Conservation (phyloP, 1,140 invertebrate species). For the Apis dorsata region DNA sequence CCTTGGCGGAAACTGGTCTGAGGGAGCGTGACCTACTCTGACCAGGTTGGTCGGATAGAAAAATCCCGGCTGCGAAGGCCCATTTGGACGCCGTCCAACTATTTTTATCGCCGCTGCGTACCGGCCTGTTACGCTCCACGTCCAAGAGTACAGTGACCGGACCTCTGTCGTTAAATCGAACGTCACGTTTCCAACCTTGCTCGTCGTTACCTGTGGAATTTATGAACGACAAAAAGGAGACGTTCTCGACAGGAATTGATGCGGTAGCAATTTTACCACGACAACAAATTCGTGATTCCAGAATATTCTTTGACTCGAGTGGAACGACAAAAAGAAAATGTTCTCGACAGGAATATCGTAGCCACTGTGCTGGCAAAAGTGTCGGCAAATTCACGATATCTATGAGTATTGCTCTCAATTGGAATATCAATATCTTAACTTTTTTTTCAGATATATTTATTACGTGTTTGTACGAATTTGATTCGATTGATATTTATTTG, state of each 20-base stretch:
- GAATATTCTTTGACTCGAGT: too few relatives aligned
- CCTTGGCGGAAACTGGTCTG: constrained; percentile 26
- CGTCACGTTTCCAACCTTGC: constrained; percentile 36
- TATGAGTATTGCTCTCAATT: too few relatives aligned
- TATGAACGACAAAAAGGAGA: constrained; percentile 12
- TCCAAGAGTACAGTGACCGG: constrained; percentile 42
- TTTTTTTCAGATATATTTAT: too few relatives aligned
- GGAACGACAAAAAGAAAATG: not conserved
- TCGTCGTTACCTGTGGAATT: constrained; percentile 47
- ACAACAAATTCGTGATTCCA: too few relatives aligned
- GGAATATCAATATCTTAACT: too few relatives aligned
- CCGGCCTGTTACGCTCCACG: constrained; percentile 42
- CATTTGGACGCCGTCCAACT: constrained; percentile 62
- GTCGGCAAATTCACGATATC: too few relatives aligned
- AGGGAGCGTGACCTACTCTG: constrained; percentile 51
- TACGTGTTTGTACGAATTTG: too few relatives aligned
- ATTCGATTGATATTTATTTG: too few relatives aligned
- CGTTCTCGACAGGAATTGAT: not conserved
- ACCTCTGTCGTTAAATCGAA: constrained; percentile 62
- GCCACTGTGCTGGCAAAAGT: too few relatives aligned
- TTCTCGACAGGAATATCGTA: not conserved
- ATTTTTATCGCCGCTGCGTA: constrained; percentile 63
- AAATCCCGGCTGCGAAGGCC: constrained; percentile 58
- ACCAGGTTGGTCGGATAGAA: constrained; percentile 50
- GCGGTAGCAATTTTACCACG: too few relatives aligned